phyloP scores from a whole-genome alignment of 1,140 invertebrate genomes.

The Plectus sambesii region DNA sequence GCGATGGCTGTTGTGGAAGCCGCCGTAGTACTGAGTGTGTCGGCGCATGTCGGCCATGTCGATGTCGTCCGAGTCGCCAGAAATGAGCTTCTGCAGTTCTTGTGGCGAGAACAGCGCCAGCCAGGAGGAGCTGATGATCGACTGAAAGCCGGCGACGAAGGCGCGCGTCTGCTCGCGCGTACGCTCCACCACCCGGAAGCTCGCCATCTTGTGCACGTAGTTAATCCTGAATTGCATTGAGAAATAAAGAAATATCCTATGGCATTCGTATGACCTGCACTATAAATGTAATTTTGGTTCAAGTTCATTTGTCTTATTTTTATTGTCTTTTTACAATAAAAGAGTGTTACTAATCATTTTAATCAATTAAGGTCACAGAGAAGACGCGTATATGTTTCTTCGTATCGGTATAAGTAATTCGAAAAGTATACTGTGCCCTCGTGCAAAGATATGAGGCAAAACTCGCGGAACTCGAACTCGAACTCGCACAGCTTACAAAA shows the following conservation, averaged over 20 bases:
- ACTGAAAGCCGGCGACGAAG: constrained; percentile 88
- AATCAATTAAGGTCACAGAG: too few species aligned
- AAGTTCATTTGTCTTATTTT: too few species aligned
- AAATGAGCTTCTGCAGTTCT: constrained; percentile 61
- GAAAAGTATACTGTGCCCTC: too few species aligned
- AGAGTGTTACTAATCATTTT: too few species aligned
- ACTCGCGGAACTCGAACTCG: too few species aligned
- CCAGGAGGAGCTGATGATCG: constrained; percentile 90
- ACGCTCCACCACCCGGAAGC: constrained; percentile 92
- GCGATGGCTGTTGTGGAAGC: constrained; percentile 93
- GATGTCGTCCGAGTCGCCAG: constrained; percentile 41
- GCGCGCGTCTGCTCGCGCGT: constrained; percentile 88
- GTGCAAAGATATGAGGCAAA: too few species aligned
- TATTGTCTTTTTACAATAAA: too few species aligned
- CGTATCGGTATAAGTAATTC: too few species aligned
- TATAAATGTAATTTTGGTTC: too few species aligned
- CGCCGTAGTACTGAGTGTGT: constrained; percentile 96
- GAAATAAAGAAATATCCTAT: background rate
- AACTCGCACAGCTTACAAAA: too few species aligned
- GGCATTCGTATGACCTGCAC: background rate
- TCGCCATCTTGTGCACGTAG: constrained; percentile 96
- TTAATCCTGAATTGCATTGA: constrained; percentile 75
- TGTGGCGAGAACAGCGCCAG: constrained; percentile 86
- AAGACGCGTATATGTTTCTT: too few species aligned
- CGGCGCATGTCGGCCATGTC: constrained; percentile 36